phyloP scores from a whole-genome alignment of 2,113 vertebrate genomes.

The Siphamia tubifer region DNA sequence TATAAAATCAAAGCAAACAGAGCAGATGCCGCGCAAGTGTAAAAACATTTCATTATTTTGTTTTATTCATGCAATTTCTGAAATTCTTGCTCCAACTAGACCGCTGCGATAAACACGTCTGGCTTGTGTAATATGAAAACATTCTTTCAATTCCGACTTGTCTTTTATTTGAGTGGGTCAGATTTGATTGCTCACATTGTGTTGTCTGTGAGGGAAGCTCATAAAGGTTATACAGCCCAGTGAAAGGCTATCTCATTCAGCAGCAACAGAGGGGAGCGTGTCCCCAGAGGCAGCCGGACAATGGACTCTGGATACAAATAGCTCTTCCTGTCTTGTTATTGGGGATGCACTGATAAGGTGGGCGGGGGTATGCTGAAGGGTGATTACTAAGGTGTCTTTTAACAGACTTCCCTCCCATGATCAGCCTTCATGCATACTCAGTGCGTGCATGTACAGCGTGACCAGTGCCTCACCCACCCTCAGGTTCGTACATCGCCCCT shows the following conservation, averaged over 20 bases:
- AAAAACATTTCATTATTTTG: conserved; percentile 18
- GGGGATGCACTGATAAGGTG: conserved; percentile 53
- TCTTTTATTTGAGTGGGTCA: conserved; percentile 50
- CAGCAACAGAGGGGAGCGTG: conserved; percentile 49
- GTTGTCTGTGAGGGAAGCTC: conserved; percentile 47
- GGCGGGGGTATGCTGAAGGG: conserved; percentile 35
- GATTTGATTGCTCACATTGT: conserved; percentile 53
- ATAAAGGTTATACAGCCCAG: conserved; percentile 60
- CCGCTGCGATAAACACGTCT: neutral
- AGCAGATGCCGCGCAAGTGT: conserved; percentile 20
- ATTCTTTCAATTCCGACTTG: conserved; percentile 21
- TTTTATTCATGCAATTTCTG: conserved; percentile 17
- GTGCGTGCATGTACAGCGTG: conserved; percentile 24
- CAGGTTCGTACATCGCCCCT: conserved; percentile 40
- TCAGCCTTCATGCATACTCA: conserved; percentile 47
- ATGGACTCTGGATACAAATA: conserved; percentile 63
- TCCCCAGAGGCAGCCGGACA: conserved; percentile 53
- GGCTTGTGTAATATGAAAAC: neutral
- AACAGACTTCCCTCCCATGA: conserved; percentile 39
- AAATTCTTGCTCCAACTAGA: neutral
- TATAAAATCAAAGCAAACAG: conserved; percentile 47
- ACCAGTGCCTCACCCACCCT: conserved; percentile 23
- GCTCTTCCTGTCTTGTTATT: conserved; percentile 66
- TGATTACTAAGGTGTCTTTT: conserved; percentile 59
- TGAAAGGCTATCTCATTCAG: conserved; percentile 62